Conservation (phyloP, 2,888 invertebrate species). For the Hyalella azteca region DNA sequence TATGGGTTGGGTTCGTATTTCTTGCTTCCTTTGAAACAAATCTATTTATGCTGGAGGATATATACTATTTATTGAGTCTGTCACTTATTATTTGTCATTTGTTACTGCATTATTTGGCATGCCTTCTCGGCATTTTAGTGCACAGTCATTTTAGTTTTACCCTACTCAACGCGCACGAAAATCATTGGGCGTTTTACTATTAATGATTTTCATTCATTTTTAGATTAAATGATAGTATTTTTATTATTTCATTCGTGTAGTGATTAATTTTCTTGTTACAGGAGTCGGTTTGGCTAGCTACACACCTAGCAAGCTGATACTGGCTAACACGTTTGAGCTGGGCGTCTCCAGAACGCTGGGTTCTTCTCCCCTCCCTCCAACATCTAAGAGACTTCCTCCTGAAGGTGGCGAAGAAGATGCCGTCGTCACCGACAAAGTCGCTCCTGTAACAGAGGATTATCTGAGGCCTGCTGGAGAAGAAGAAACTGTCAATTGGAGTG, state of each 20-base stretch:
- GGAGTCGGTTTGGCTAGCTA: conserved; percentile 73
- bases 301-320: conserved; percentile 79
- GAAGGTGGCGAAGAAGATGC: conserved; percentile 20
- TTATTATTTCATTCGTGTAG: background rate
- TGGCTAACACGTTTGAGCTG: conserved; percentile 74
- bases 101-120: too few relatives aligned
- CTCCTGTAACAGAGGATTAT: conserved; percentile 61
- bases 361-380: conserved; percentile 52
- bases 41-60: too few relatives aligned
- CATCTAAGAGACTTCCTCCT: conserved; percentile 37
- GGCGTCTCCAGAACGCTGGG: conserved; percentile 74
- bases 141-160: too few relatives aligned
- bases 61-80: too few relatives aligned
- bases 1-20: too few relatives aligned
- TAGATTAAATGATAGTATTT: too few relatives aligned
- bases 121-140: too few relatives aligned
- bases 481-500: conserved; percentile 63
- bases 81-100: too few relatives aligned
- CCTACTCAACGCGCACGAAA: too few relatives aligned
- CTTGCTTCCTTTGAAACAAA: too few relatives aligned
- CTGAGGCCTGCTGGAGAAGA: conserved; percentile 62
- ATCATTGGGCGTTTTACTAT: too few relatives aligned
- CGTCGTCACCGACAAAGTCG: background rate
- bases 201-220: too few relatives aligned
- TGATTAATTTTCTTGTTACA: background rate